These are phyloP conservation scores for Heteronetta atricapilla DNA, from an alignment of 2,113 vertebrate genomes.

Conservation along the genomic window DNA sequence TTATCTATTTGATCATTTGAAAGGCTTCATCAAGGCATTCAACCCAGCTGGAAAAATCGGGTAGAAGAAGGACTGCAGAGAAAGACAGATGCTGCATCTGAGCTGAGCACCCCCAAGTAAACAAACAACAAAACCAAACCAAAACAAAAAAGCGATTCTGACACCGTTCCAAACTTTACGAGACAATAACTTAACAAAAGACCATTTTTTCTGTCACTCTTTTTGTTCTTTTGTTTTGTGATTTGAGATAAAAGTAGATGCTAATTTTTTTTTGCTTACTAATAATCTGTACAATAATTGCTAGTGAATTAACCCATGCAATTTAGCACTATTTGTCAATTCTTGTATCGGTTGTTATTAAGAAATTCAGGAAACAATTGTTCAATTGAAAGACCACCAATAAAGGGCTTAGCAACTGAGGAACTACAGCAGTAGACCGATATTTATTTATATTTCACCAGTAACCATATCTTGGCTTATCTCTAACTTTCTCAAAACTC, in stretches of 20 bases:
- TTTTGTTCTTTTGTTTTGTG: slow-evolving; percentile 37
- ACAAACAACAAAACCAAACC: slow-evolving; percentile 64
- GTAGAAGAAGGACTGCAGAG: slow-evolving; percentile 24
- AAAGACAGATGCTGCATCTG: slow-evolving; percentile 71
- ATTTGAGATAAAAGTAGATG: slow-evolving; percentile 61
- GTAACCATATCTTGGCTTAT: background rate
- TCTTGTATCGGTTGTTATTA: slow-evolving; percentile 48
- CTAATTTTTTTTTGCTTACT: slow-evolving; percentile 68
- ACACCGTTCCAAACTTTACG: slow-evolving; percentile 71
- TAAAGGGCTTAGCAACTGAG: background rate
- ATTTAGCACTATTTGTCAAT: slow-evolving; percentile 66
- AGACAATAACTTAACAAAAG: slow-evolving; percentile 71
- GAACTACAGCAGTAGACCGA: background rate
- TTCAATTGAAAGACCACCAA: slow-evolving; percentile 46
- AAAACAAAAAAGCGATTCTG: slow-evolving; percentile 61
- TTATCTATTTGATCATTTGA: slow-evolving; percentile 70
- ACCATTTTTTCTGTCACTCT: slow-evolving; percentile 54
- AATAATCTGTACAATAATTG: slow-evolving; percentile 61
- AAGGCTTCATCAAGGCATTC: slow-evolving; percentile 73
- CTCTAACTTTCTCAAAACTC: slow-evolving; percentile 51
- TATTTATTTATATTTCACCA: slow-evolving; percentile 45
- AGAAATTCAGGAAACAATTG: slow-evolving; percentile 69
- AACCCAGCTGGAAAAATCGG: slow-evolving; percentile 49
- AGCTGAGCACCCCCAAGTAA: slow-evolving; percentile 64
- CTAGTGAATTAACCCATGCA: slow-evolving; percentile 61